Conservation (phyloP, 1,140 invertebrate genomes). For the Lanistes nyassanus region DNA sequence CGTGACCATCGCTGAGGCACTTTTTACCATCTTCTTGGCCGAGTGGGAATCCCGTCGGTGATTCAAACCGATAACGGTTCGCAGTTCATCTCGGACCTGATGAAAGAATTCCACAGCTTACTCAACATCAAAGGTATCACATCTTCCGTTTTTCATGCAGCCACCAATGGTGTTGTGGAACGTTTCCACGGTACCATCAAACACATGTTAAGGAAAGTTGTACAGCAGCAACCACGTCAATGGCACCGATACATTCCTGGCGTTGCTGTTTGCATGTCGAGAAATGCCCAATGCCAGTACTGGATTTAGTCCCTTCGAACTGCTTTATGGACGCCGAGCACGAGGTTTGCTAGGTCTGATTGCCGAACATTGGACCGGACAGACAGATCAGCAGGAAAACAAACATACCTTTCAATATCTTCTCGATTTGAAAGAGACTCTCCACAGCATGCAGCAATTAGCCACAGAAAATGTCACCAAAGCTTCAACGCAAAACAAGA, state of each 20-base stretch:
- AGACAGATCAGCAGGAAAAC: slow-evolving; percentile 19
- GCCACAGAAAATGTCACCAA: slow-evolving; percentile 16
- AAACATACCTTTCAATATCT: slow-evolving; percentile 30
- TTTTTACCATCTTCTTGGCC: too few species aligned
- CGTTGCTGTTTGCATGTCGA: not conserved
- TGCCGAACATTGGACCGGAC: slow-evolving; percentile 46
- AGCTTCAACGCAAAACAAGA: not conserved
- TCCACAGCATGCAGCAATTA: slow-evolving; percentile 23
- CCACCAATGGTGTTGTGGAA: too few species aligned
- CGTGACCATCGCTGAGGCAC: too few species aligned
- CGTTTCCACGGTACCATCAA: too few species aligned
- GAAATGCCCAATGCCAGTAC: slow-evolving; percentile 28
- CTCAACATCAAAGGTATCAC: too few species aligned
- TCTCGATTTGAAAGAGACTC: slow-evolving; percentile 10
- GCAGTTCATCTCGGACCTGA: too few species aligned
- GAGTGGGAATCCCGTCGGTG: slow-evolving; percentile 19
- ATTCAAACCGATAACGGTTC: too few species aligned
- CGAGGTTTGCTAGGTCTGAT: slow-evolving; percentile 44
- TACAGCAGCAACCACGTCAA: not conserved
- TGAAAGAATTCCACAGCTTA: too few species aligned
- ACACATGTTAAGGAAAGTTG: not conserved
- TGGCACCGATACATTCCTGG: not conserved
- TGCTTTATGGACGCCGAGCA: slow-evolving; percentile 48
- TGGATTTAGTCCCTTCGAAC: slow-evolving; percentile 49
- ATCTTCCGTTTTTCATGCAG: too few species aligned